phyloP scores from a whole-genome alignment of 1,140 invertebrate species.

The Calliopsis andreniformis region DNA sequence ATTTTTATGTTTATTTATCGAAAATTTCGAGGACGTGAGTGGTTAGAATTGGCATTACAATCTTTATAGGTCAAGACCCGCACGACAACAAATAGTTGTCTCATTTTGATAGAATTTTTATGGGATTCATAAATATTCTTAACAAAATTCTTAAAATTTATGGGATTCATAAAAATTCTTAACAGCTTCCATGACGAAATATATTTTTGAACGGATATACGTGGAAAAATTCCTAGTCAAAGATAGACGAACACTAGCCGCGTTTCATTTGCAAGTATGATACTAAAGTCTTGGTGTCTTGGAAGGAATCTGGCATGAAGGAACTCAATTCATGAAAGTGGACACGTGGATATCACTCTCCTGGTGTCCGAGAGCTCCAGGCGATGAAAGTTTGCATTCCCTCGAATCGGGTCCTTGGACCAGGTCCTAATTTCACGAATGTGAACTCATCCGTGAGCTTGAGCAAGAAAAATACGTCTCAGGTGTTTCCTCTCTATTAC shows the following conservation, averaged over 20 bases:
- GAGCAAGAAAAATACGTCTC: conserved; percentile 35
- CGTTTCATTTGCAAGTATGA: background rate
- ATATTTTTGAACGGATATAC: background rate
- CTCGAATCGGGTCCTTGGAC: conserved; percentile 34
- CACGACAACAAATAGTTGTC: no score
- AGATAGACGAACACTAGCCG: background rate
- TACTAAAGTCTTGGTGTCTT: background rate
- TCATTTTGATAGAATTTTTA: no score
- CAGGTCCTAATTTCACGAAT: conserved; percentile 62
- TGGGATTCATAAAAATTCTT: no score
- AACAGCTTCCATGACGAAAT: no score
- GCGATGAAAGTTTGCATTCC: conserved; percentile 63
- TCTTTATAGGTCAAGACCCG: no score
- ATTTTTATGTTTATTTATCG: no score
- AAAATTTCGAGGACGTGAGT: no score
- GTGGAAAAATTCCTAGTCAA: background rate
- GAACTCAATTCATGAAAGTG: conserved; percentile 56
- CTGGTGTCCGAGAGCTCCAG: conserved; percentile 50
- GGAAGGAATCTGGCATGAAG: conserved; percentile 28
- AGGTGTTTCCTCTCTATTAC: background rate
- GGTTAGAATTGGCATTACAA: no score
- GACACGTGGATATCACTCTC: conserved; percentile 57
- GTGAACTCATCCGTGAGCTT: conserved; percentile 36
- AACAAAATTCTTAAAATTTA: no score
- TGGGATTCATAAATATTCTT: no score